Evolutionary conservation across 2,888 invertebrate species (phyloP).

Genomic region (Bursaphelenchus okinawaensis): DNA sequence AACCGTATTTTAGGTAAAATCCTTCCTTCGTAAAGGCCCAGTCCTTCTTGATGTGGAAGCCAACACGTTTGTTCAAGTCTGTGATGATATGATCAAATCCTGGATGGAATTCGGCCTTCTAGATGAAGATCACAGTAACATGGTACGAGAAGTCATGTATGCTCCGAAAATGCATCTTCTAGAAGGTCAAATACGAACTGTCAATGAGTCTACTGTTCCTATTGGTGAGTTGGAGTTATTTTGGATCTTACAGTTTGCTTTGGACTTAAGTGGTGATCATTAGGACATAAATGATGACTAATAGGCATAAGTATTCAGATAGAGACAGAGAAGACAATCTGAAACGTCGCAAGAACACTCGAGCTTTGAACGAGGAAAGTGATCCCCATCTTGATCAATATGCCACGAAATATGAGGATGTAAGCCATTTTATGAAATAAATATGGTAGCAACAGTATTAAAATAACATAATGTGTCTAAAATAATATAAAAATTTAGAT

Average conservation of each 20-base stretch:
- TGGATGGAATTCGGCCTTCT: slow-evolving; percentile 26
- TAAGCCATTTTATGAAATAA: no score
- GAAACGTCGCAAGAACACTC: background rate
- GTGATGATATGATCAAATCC: slow-evolving; percentile 21
- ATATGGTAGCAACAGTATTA: no score
- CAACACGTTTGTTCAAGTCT: slow-evolving; percentile 25
- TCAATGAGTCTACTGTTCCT: slow-evolving; percentile 24
- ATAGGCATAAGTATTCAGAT: no score
- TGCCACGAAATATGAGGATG: slow-evolving; percentile 13
- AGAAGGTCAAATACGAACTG: slow-evolving; percentile 28
- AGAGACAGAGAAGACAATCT: background rate
- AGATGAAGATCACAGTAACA: slow-evolving; percentile 24
- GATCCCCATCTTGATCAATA: background rate
- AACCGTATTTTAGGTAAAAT: slow-evolving; percentile 31
- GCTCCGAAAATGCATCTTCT: slow-evolving; percentile 37
- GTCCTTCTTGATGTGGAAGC: slow-evolving; percentile 31
- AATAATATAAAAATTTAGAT: no score
- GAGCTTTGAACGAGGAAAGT: background rate
- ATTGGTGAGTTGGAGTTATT: background rate
- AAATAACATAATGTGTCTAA: no score
- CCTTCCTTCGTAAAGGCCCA: slow-evolving; percentile 32
- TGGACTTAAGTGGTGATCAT: no score
- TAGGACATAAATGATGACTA: no score
- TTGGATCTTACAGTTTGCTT: no score
- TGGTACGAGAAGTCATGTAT: slow-evolving; percentile 32